Evolutionary conservation across 2,888 invertebrate genomes (phyloP), one percentile per base, ranked within the genome.

Genomic region (Tetheella fluctuosa): DNA sequence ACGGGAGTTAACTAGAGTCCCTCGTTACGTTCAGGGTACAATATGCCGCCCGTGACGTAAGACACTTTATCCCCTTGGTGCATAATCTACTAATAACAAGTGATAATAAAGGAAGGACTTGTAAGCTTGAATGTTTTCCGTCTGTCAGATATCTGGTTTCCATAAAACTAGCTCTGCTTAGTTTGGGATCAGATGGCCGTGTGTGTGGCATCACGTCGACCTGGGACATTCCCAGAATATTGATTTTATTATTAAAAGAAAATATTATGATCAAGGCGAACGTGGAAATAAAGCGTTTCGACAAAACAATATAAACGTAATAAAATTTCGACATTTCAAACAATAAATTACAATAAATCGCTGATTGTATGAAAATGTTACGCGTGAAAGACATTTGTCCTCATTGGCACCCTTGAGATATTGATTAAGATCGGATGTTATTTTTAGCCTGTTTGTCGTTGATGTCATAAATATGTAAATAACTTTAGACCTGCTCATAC

Each of bases 241-340:
- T 1, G 15, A 20, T 48, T 20, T 48, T 1, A 48, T 10, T n/a
- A 10, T 2, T 20, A 20, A 1, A 48, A 48, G 48, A 48, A 20
- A 48, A 10, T 42, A 17, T 42, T 17, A 17, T 5, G 58, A 23
- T 20, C 64, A 59, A 67, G 67, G 64, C 57, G 52, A 64, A 56
- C 60, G 55, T 59, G 54, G 20, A 61, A 53, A 58, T 57, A 60
- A 61, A 30, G 58, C 10, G 48, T 54, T 60, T 55, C 58, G 63
- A 59, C 52, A 58, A 59, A 60, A 63, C 52, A 52, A 12, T 55
- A 55, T 58, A 62, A 61, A 17, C 15, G 28, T 23, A 48, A 53
- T 62, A 59, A 60, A 64, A 59, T 10, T 23, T 39, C 34, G 53
- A 59, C 56, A 23, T 25, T 61, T 57, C 25, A 42, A 42, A 20